Evolutionary conservation across 1,140 invertebrate genomes (phyloP).

Genomic region (Meloidogyne hapla): DNA sequence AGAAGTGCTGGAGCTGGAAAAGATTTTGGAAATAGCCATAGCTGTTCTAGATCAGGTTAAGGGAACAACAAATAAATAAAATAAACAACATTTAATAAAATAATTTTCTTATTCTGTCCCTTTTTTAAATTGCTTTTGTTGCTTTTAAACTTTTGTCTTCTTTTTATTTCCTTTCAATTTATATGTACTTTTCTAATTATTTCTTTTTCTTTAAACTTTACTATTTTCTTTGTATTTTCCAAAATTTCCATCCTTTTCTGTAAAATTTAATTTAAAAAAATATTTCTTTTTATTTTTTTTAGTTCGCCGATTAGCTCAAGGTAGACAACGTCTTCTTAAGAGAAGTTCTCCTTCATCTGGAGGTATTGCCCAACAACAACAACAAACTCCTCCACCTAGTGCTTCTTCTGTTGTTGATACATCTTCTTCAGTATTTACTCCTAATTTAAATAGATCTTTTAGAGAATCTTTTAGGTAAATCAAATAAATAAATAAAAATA

Average conservation of each 20-base stretch:
- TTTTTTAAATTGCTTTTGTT: constrained; percentile 10
- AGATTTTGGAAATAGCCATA: not conserved
- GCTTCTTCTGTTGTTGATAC: not conserved
- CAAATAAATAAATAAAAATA: not conserved
- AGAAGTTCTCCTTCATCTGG: constrained; percentile 69
- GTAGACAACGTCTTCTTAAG: constrained; percentile 75
- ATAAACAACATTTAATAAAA: not conserved
- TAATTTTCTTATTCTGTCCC: not conserved
- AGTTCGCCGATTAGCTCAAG: constrained; percentile 68
- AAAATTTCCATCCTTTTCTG: constrained; percentile 25
- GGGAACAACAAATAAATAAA: not conserved
- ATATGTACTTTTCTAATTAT: too few relatives aligned
- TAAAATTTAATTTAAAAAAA: constrained; percentile 32
- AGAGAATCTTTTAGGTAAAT: constrained; percentile 22
- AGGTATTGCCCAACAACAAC: constrained; percentile 6
- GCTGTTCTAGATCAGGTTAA: not conserved
- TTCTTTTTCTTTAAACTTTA: not conserved
- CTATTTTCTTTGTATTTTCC: constrained; percentile 20
- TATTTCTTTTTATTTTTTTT: constrained; percentile 49
- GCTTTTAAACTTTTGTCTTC: not conserved
- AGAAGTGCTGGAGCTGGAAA: not conserved
- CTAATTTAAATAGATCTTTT: constrained; percentile 1
- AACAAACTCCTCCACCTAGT: constrained; percentile 20
- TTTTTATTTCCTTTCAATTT: not conserved
- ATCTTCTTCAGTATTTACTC: not conserved